phyloP scores from a whole-genome alignment of 2,113 vertebrate species.

The Verasper variegatus region DNA sequence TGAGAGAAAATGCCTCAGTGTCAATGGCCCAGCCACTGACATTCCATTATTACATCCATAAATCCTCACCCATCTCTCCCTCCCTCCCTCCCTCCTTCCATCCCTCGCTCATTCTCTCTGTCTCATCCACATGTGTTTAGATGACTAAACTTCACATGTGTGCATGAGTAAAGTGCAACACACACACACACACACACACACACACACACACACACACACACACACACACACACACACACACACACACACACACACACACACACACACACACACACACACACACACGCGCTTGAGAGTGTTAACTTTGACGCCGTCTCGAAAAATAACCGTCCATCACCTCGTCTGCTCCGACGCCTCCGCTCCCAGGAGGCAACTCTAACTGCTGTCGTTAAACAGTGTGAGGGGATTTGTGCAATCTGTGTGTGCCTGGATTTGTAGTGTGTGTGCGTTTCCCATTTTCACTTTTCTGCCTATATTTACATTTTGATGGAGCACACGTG shows the following conservation, averaged over 20 bases:
- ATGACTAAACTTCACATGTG: conserved; percentile 43
- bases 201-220: conserved; percentile 20
- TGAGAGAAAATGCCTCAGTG: conserved; percentile 73
- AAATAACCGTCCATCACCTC: conserved; percentile 58
- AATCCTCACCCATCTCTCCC: conserved; percentile 59
- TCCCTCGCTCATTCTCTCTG: neutral
- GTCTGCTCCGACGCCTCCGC: conserved; percentile 41
- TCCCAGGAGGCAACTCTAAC: conserved; percentile 48
- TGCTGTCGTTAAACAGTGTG: conserved; percentile 59
- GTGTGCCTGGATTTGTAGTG: conserved; percentile 5
- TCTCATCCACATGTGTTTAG: conserved; percentile 25
- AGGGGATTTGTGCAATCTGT: neutral
- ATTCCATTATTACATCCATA: conserved; percentile 79
- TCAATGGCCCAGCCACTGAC: conserved; percentile 68
- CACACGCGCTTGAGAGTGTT: conserved; percentile 22
- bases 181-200: conserved; percentile 5
- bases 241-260: conserved; percentile 10
- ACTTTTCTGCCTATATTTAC: conserved; percentile 25
- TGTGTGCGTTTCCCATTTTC: conserved; percentile 6
- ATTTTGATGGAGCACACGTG: neutral
- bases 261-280: conserved; percentile 18
- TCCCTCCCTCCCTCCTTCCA: neutral
- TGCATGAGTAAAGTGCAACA: too few species aligned
- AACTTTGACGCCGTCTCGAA: conserved; percentile 38
- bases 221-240: conserved; percentile 11